These are phyloP conservation scores for Saguinus imperator DNA, from an alignment of 2,113 vertebrate species.

Conservation along the genomic window DNA sequence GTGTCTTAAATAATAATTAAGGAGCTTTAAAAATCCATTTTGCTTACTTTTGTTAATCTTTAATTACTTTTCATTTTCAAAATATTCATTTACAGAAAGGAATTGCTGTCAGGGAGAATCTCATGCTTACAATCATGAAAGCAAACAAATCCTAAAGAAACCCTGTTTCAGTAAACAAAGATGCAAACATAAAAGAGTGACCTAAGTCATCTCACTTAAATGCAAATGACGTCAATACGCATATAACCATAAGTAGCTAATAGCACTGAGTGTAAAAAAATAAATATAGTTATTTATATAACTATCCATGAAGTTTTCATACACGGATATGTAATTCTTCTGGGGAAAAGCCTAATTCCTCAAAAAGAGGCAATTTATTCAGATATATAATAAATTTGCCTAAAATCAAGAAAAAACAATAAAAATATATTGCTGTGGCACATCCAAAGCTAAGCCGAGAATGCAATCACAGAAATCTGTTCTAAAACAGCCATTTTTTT, in stretches of 20 bases:
- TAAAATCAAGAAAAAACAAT: background rate
- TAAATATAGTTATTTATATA: background rate
- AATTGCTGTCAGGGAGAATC: background rate
- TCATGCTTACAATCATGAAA: background rate
- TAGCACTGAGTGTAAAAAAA: background rate
- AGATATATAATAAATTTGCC: background rate
- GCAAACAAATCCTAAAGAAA: background rate
- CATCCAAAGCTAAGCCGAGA: background rate
- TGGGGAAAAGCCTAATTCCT: background rate
- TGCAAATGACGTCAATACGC: background rate
- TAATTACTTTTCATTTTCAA: conserved; percentile 54
- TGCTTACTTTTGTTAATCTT: conserved; percentile 47
- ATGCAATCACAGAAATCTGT: background rate
- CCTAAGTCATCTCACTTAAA: background rate
- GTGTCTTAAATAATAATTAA: conserved; percentile 58
- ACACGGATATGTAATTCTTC: background rate
- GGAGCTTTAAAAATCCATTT: conserved; percentile 39
- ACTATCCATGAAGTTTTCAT: background rate
- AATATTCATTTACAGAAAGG: conserved; percentile 35
- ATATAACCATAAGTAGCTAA: background rate
- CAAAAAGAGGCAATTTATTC: background rate
- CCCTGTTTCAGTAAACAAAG: background rate
- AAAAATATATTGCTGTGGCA: no score
- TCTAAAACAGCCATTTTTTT: background rate
- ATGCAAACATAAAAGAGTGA: background rate